Base-by-base conservation (phyloP, 2,113 vertebrate species). In the Cavia aperea region DNA sequence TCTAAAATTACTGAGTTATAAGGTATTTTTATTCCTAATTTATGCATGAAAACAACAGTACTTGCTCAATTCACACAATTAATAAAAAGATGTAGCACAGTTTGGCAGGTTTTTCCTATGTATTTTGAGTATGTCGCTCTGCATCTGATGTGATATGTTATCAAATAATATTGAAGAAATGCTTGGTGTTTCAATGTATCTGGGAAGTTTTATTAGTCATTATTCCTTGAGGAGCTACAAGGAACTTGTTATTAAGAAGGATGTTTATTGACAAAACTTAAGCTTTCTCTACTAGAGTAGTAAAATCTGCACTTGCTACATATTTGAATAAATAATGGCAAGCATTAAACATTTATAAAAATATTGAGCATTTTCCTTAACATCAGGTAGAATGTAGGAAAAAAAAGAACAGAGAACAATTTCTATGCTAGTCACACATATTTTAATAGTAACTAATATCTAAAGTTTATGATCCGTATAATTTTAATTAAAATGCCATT, bases 401-500 rank as follows among this genome's bases (percentile, higher is more conserved):
- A 7, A 51, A 68, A 49, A 83, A 18, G 15, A 93, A 75, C 13
- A 75, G 12, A 8, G 81, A 3, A 23, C 5, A 60, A 87, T 83
- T 92, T 49, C 0, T 1, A 91, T 96, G 94, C 43, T 92, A 23
- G 3, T 60, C 81, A 70, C 51, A 93, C 94, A 78, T 21, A 63
- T 94, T 95, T 93, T 84, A 93, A 29, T 86, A 77, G 23, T 92
- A 93, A 91, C 46, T 94, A 96, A 93, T 92, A 51, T 93, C 94
- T 95, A 94, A 31, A 33, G 96, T 95, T 91, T 94, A 92, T 96
- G 72, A 94, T 86, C 70, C 75, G 7, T 58, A 77, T 93, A 56
- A 90, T 96, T 97, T 97, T 97, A 95, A 93, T 94, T 94, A 63
- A 33, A 66, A 23, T 96, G 66, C 2, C 88, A 46, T 95, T 96